Percentiles rank a stretch among this genome's conserved stretches.
phyloP scores from a whole-genome alignment of 1,140 invertebrate genomes.

The Bicyclus anynana region DNA sequence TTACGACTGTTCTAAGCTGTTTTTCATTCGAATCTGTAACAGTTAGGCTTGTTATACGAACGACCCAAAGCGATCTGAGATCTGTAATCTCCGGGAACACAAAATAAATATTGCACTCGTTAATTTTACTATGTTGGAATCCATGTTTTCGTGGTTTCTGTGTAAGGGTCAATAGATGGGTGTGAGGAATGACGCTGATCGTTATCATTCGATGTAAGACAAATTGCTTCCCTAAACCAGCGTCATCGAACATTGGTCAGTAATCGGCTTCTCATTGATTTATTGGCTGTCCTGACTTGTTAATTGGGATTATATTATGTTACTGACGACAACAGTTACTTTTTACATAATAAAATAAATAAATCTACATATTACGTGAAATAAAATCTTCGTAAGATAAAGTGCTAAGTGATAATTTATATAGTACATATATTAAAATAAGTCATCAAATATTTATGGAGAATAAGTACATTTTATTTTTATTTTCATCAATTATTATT shows the following conservation, averaged over 20 bases:
- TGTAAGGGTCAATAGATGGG: constrained; percentile 30
- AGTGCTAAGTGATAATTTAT: too few species aligned
- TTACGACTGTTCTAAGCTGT: too few species aligned
- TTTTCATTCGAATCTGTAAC: not conserved
- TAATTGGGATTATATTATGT: constrained; percentile 35
- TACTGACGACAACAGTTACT: not conserved
- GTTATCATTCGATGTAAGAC: constrained; percentile 57
- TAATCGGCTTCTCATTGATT: constrained; percentile 46
- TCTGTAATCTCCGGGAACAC: not conserved
- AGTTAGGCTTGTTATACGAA: not conserved
- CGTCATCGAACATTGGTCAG: constrained; percentile 45
- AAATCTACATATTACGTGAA: too few species aligned
- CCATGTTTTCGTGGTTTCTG: constrained; percentile 6
- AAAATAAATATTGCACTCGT: constrained; percentile 9
- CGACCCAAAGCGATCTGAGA: not conserved
- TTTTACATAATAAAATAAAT: too few species aligned
- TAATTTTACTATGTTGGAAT: constrained; percentile 8
- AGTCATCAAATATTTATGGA: too few species aligned
- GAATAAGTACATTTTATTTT: too few species aligned
- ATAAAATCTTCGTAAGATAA: too few species aligned
- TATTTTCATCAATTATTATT: too few species aligned
- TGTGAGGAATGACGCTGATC: constrained; percentile 38
- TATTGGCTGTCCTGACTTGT: constrained; percentile 38
- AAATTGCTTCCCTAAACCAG: constrained; percentile 53
- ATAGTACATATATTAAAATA: too few species aligned